Base-by-base conservation (phyloP, 2,888 invertebrate species). In the Pandemis cinnamomeana region DNA sequence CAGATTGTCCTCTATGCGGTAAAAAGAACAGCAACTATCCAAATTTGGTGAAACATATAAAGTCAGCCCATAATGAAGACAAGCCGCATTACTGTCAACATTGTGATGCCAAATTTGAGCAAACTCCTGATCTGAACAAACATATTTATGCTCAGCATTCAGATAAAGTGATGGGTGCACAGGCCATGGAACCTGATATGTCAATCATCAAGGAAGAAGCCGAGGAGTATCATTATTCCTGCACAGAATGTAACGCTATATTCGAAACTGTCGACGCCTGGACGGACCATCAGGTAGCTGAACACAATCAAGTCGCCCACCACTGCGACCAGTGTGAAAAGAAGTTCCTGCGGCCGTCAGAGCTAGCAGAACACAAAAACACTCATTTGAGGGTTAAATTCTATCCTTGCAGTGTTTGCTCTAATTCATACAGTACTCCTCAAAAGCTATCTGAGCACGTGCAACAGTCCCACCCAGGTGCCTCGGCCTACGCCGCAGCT, bases 381-480 rank as follows among this genome's bases (percentile, higher is more conserved):
- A 94, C 95, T 6, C 96, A 96, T 84, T 89, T 96, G 77, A 95
- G 96, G 79, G 94, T 96, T 2, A 96, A 96, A 80, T 94, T 96
- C 67, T 96, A 95, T 77, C 95, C 95, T 0, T 95, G 95, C 78
- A 95, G 93, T 36, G 86, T 95, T 41, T 95, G 95, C 76, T 86
- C 94, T 1, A 95, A 95, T 77, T 95, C 95, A 53, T 95, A 95
- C 81, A 95, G 96, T 79, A 96, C 96, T 67, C 95, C 96, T 0
- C 95, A 95, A 80, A 95, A 95, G 67, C 87, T 95, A 60, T 90
- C 95, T 0, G 95, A 95, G 77, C 95, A 95, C 77, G 95, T 95
- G 11, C 93, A 95, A 60, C 92, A 95, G 80, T 78, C 86, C 6
- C 95, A 95, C 77, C 94, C 95, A 0, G 91, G 91, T 3, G 85